A percentile compares a stretch with the other conserved stretches of the same genome.
Evolutionary conservation across 2,797 vertebrate species (phyloP).

Genomic region (Austrolebias charrua): DNA sequence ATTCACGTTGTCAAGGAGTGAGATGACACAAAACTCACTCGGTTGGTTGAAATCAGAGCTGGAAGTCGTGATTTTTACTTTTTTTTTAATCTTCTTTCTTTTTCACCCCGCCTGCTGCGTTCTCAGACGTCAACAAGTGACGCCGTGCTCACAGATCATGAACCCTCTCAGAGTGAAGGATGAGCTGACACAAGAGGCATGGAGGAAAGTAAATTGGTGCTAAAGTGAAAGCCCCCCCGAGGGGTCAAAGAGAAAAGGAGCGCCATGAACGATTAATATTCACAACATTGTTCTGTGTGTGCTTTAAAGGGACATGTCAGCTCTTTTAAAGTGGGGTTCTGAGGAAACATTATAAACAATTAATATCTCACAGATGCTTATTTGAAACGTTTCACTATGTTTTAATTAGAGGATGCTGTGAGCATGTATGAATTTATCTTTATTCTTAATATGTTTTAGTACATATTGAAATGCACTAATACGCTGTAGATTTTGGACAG

Average conservation of each 20-base stretch:
- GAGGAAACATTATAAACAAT: no score
- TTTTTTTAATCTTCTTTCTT: constrained; percentile 1
- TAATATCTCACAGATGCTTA: no score
- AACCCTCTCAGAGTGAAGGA: constrained; percentile 53
- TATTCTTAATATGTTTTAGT: no score
- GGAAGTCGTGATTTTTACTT: constrained; percentile 3
- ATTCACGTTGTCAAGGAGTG: constrained; percentile 23
- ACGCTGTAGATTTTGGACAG: no score
- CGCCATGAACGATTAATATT: constrained; percentile 1
- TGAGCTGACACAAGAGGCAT: constrained; percentile 45
- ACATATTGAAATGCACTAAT: no score
- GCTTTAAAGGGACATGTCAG: constrained; percentile 26
- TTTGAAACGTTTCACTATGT: no score
- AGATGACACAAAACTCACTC: constrained; percentile 22
- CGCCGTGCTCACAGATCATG: constrained; percentile 44
- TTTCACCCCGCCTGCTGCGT: constrained; percentile 28
- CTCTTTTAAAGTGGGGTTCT: no score
- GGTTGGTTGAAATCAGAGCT: constrained; percentile 31
- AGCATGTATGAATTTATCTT: no score
- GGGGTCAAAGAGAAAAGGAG: constrained; percentile 20
- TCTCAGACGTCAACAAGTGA: constrained; percentile 62
- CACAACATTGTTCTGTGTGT: constrained; percentile 23
- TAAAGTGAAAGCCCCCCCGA: constrained; percentile 36
- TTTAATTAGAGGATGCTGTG: no score
- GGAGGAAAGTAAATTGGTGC: constrained; percentile 50